Evolutionary conservation across 1,140 invertebrate species (phyloP), one percentile per base, ranked within the genome.

Genomic region (Drosophila simulans): DNA sequence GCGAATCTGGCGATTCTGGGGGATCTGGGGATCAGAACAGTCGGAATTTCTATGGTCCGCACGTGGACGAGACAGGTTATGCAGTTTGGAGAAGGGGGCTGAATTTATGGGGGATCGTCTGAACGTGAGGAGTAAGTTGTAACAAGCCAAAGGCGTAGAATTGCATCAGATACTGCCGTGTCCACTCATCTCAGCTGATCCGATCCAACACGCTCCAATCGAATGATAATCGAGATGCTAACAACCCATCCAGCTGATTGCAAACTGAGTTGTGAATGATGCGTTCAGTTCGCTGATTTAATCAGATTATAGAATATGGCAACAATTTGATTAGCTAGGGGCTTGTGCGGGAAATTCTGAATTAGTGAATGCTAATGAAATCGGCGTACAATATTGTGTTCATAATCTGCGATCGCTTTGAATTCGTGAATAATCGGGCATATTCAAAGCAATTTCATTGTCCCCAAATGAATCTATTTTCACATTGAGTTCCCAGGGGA

Each of bases 121-220:
- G 40, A 34, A 39, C 49, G 27, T 27, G 27, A 27, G 5, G 5
- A 27, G 27, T 1, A 34, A 37, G 46, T 34, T 53, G 39, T 54
- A 34, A 53, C 27, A 17, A 45, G 5, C 37, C 35, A 15, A 10
- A 51, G 35, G 56, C 31, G 43, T 59, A 59, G 15, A 13, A 60
- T 40, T 51, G 22, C 25, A 34, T 62, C 22, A 40, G 25, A 63
- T 13, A 37, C 43, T n/a, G 5, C 40, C 56, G 25, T 42, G 46
- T 62, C 34, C 60, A 66, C 59, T 15, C 64, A 68, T 65, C 64
- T 53, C 60, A 20, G 64, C 20, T 68, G 63, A 68, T 37, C 10
- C 4, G 31, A 20, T 27, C 4, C 46, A 65, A 53, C 59, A 68
- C 60, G 64, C 60, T 52, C 31, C 31, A 27, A 53, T 20, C 37